phyloP scores from a whole-genome alignment of 2,888 invertebrate genomes.

The Leptinotarsa juncta region DNA sequence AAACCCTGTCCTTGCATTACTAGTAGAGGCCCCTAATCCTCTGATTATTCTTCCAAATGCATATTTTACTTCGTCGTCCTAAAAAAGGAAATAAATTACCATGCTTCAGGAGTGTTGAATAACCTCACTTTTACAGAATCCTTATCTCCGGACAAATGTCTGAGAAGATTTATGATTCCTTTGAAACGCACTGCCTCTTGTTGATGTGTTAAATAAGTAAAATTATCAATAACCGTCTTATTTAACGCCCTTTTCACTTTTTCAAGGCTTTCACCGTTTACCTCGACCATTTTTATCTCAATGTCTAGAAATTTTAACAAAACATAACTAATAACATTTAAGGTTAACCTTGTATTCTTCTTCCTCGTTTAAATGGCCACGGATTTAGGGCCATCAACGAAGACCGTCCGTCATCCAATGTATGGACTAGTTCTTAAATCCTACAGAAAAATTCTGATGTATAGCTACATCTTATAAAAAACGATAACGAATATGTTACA shows the following conservation, averaged over 20 bases:
- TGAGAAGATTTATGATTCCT: slow-evolving; percentile 63
- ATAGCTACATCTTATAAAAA: no score
- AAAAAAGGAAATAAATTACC: slow-evolving; percentile 50
- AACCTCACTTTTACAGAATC: slow-evolving; percentile 63
- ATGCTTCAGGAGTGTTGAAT: slow-evolving; percentile 28
- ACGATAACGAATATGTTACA: no score
- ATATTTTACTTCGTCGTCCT: slow-evolving; percentile 76
- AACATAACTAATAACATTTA: no score
- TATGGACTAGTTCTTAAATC: no score
- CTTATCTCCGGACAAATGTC: slow-evolving; percentile 61
- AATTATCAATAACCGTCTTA: slow-evolving; percentile 65
- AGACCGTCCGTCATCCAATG: no score
- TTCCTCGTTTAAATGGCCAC: no score
- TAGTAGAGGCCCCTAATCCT: slow-evolving; percentile 78
- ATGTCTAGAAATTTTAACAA: no score
- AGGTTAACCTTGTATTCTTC: no score
- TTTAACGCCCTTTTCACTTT: slow-evolving; percentile 54
- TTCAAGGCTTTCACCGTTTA: slow-evolving; percentile 35
- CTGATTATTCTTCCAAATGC: slow-evolving; percentile 76
- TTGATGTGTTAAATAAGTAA: slow-evolving; percentile 63
- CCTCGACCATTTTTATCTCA: slow-evolving; percentile 11
- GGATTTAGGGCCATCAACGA: no score
- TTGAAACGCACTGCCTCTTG: slow-evolving; percentile 63
- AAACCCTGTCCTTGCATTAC: slow-evolving; percentile 75
- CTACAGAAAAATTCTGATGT: no score